These are phyloP conservation scores for Natrix natrix DNA, from an alignment of 2,797 vertebrate genomes.

Conservation along the genomic window DNA sequence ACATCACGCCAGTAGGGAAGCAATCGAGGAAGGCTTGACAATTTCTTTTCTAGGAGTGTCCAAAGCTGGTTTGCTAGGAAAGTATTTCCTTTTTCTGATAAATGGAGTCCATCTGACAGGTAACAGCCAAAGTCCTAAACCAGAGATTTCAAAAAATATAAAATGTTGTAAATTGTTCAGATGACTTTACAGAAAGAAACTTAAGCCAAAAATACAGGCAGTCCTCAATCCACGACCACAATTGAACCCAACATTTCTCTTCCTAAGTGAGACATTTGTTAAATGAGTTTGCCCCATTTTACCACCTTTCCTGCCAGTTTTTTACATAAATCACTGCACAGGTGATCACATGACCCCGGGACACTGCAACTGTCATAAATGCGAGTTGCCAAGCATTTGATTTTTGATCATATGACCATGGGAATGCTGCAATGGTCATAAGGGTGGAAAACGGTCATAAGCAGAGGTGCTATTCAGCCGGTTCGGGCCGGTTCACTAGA, in stretches of 20 bases:
- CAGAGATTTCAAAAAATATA: conserved; percentile 23
- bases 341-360: neutral
- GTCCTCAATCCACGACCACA: neutral
- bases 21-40: conserved; percentile 78
- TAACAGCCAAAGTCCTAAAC: conserved; percentile 83
- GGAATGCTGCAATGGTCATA: neutral
- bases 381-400: neutral
- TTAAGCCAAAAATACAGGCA: neutral
- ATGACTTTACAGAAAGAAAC: neutral
- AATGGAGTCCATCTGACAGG: conserved; percentile 88
- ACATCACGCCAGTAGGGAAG: conserved; percentile 90
- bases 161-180: neutral
- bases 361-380: neutral
- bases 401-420: neutral
- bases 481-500: no score
- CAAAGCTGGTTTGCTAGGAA: conserved; percentile 87
- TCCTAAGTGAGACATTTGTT: neutral
- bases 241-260: neutral
- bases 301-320: neutral
- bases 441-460: neutral
- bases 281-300: neutral
- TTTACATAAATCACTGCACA: neutral
- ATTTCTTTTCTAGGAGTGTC: conserved; percentile 76
- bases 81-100: conserved; percentile 84
- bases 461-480: no score